Evolutionary conservation across 2,113 vertebrate genomes (phyloP).

Genomic region (Pleuronectes platessa): DNA sequence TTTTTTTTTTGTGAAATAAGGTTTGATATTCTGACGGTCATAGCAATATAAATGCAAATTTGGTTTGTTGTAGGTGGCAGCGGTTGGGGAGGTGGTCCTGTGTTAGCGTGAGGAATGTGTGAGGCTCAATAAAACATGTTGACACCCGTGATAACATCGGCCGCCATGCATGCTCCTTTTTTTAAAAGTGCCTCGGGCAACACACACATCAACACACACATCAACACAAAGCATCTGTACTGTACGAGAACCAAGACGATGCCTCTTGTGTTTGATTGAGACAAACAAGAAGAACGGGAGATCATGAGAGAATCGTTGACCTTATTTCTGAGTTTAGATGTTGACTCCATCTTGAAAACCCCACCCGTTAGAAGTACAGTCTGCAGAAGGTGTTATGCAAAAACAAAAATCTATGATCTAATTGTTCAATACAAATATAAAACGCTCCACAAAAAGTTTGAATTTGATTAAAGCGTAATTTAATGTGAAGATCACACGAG

Average conservation of each 20-base stretch:
- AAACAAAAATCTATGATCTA: no score
- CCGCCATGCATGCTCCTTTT: slow-evolving; percentile 16
- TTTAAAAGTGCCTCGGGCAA: slow-evolving; percentile 14
- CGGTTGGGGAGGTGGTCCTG: no score
- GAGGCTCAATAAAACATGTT: slow-evolving; percentile 57
- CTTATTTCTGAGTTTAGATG: not conserved
- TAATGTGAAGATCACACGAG: not conserved
- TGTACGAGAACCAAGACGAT: not conserved
- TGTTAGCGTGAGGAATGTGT: not conserved
- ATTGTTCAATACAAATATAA: no score
- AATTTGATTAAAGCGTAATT: not conserved
- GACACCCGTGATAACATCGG: slow-evolving; percentile 59
- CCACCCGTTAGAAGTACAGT: not conserved
- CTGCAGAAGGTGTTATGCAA: no score
- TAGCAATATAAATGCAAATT: slow-evolving; percentile 32
- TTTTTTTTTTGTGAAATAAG: not conserved
- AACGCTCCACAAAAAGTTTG: not conserved
- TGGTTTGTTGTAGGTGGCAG: no score
- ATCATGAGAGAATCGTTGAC: not conserved
- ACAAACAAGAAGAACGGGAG: not conserved
- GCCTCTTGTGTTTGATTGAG: not conserved
- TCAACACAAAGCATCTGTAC: not conserved
- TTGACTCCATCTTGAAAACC: not conserved
- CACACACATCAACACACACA: not conserved
- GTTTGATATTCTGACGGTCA: not conserved